Base-by-base conservation (phyloP, 2,888 invertebrate species). In the Drosophila colorata region DNA sequence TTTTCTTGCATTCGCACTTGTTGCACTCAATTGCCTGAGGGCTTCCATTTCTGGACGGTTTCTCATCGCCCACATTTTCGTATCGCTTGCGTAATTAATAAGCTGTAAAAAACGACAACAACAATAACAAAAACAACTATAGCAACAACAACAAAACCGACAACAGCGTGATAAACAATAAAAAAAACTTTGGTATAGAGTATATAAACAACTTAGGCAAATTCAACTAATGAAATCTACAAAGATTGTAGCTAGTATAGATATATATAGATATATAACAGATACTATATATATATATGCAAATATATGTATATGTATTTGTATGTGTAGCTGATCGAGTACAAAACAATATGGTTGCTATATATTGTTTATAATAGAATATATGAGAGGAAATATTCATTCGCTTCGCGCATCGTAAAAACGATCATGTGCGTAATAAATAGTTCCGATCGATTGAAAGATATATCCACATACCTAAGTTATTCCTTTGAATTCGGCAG, bases 51-150 rank as follows among this genome's bases (percentile, higher is more conserved):
- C 33, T 43, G 33, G 33, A 20, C 9, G 31, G n/a, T 8, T 28
- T 33, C 9, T 28, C 16, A 41, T 35, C 35, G 63, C 48, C 51
- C 59, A 78, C 58, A 61, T 66, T 68, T 59, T 47, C 56, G 56
- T 49, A 16, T 52, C 38, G 64, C 37, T 72, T 66, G 35, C 80
- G 51, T 72, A 69, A 77, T 69, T 64, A 77, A 63, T 60, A 7
- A 48, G 43, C 66, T 59, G 37, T 47, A 20, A 60, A 53, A 4
- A 33, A 3, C 14, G 23, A 43, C 8, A 41, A 35, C 31, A 69
- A 58, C 9, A 43, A 16, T 20, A 38, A 20, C 28, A 43, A 37
- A 47, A 33, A n/a, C n/a, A n/a, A n/a, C n/a, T n/a, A n/a, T n/a
- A n/a, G n/a, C n/a, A n/a, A n/a, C n/a, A n/a, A n/a, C n/a, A n/a